These are phyloP conservation scores for Listronotus bonariensis DNA, from an alignment of 1,140 invertebrate genomes.

Conservation along the genomic window DNA sequence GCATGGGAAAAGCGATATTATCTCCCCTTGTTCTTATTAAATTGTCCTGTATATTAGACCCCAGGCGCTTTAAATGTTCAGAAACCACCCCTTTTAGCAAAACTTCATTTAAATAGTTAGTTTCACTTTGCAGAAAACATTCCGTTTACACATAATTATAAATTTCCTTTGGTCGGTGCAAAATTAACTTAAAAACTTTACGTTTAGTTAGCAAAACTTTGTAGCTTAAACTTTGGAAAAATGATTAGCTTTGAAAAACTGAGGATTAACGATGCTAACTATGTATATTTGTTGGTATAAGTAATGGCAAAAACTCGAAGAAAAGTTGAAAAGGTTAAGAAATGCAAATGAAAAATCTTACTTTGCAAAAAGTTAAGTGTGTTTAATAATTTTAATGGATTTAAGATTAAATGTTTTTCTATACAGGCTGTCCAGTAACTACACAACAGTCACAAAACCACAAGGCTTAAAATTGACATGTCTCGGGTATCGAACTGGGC, in stretches of 20 bases:
- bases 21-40: too few relatives aligned
- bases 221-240: background rate
- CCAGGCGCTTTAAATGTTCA: background rate
- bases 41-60: background rate
- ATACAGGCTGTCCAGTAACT: too few relatives aligned
- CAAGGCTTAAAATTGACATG: too few relatives aligned
- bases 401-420: too few relatives aligned
- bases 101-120: conserved; percentile 11
- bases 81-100: conserved; percentile 5
- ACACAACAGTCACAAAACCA: too few relatives aligned
- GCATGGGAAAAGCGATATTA: too few relatives aligned
- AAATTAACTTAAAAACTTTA: conserved; percentile 25
- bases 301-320: background rate
- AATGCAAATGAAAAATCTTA: too few relatives aligned
- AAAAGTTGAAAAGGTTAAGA: conserved; percentile 2
- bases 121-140: conserved; percentile 13
- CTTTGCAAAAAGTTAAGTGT: too few relatives aligned
- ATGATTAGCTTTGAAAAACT: conserved; percentile 13
- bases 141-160: conserved; percentile 22
- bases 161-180: conserved; percentile 17
- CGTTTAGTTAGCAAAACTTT: conserved; percentile 11
- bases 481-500: too few relatives aligned
- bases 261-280: conserved; percentile 10
- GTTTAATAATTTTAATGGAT: too few relatives aligned
- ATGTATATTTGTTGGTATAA: conserved; percentile 14